These are phyloP conservation scores for Anguilla pacifica DNA, from an alignment of 2,797 vertebrate species.

Conservation along the genomic window DNA sequence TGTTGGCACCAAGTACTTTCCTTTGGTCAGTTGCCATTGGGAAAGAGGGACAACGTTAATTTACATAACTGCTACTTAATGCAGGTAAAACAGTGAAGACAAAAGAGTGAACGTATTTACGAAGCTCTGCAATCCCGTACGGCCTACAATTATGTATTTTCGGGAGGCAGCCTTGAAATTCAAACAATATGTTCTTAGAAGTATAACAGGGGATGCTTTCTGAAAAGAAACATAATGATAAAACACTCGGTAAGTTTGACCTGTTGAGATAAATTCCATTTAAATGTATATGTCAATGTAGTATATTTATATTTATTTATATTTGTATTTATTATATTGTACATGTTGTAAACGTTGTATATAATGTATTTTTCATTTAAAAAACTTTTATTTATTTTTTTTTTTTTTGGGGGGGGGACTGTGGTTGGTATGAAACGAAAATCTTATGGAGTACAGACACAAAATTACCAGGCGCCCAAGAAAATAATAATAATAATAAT, in stretches of 20 bases:
- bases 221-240: neutral
- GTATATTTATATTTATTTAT: neutral
- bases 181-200: neutral
- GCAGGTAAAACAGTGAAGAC: neutral
- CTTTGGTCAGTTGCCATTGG: conserved; percentile 63
- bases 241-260: neutral
- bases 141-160: neutral
- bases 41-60: conserved; percentile 37
- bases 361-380: no score
- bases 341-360: no score
- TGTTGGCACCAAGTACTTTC: conserved; percentile 61
- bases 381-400: no score
- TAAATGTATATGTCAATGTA: neutral
- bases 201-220: neutral
- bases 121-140: neutral
- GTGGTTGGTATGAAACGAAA: neutral
- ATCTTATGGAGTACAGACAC: neutral
- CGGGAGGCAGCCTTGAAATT: neutral
- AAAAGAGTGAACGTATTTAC: conserved; percentile 1
- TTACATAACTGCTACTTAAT: conserved; percentile 29
- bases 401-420: neutral
- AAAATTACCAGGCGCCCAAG: neutral
- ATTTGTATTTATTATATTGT: neutral
- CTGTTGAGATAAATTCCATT: neutral
- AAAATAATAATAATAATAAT: neutral